Percentiles rank a stretch among this genome's conserved stretches.
Conservation (phyloP, 2,888 invertebrate species). For the Pterostichus niger region DNA sequence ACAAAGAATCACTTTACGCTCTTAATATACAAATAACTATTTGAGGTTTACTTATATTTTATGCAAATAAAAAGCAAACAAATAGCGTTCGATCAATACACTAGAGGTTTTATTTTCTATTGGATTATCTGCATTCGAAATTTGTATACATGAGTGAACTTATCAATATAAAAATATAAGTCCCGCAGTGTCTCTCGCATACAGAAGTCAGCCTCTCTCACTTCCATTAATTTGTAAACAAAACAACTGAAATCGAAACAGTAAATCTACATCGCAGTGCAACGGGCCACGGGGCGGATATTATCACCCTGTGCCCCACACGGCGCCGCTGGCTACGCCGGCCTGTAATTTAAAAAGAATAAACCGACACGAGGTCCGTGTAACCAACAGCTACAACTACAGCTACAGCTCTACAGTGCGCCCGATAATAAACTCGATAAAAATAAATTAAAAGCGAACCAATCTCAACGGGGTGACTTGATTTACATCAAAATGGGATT, state of each 20-base stretch:
- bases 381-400: background rate
- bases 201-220: background rate
- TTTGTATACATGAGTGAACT: too few species aligned
- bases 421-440: slow-evolving; percentile 64
- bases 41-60: too few species aligned
- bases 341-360: slow-evolving; percentile 54
- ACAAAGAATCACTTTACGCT: too few species aligned
- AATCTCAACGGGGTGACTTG: slow-evolving; percentile 53
- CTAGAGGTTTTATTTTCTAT: too few species aligned
- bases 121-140: too few species aligned
- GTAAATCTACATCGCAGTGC: background rate
- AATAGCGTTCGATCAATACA: too few species aligned
- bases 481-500: slow-evolving; percentile 63
- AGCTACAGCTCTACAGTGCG: too few species aligned
- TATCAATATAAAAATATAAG: too few species aligned
- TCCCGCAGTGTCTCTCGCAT: background rate
- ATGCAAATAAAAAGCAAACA: too few species aligned
- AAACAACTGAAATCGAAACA: background rate
- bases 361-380: slow-evolving; percentile 23
- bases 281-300: background rate
- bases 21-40: too few species aligned
- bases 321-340: slow-evolving; percentile 2
- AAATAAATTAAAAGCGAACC: slow-evolving; percentile 62
- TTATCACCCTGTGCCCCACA: slow-evolving; percentile 6
- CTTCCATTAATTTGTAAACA: background rate